A percentile compares a stretch with the other conserved stretches of the same genome.
Conservation (phyloP, 2,888 invertebrate genomes). For the Fragum sueziense region DNA sequence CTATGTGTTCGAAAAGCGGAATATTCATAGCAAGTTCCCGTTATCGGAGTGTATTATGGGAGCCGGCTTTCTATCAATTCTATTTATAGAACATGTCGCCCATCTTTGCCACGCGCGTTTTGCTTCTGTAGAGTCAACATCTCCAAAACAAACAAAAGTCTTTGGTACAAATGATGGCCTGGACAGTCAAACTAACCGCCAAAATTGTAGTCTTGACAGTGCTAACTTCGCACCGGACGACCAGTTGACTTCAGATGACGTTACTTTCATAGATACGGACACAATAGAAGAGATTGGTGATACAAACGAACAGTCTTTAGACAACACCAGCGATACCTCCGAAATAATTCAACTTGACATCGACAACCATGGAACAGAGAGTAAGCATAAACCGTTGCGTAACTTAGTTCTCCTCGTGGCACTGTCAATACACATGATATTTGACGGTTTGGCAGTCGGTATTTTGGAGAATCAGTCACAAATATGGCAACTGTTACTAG, state of each 20-base stretch:
- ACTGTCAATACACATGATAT: slow-evolving; percentile 84
- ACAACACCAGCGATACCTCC: no score
- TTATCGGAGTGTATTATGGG: slow-evolving; percentile 47
- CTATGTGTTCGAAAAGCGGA: slow-evolving; percentile 32
- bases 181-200: no score
- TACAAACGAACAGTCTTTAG: no score
- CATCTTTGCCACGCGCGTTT: neutral
- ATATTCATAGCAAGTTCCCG: slow-evolving; percentile 49
- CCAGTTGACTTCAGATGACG: no score
- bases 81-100: slow-evolving; percentile 43
- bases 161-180: no score
- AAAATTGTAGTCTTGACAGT: no score
- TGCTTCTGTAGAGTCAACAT: no score
- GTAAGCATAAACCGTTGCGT: slow-evolving; percentile 65
- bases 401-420: slow-evolving; percentile 83
- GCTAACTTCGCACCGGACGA: no score
- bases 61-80: slow-evolving; percentile 51
- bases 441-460: slow-evolving; percentile 85
- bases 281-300: no score
- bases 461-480: slow-evolving; percentile 79
- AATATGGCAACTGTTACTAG: slow-evolving; percentile 81
- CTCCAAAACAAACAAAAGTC: no score
- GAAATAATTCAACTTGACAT: no score
- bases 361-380: neutral
- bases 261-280: no score